Base-by-base conservation (phyloP, 1,140 invertebrate species). In the Aphelenchoides fujianensis region DNA sequence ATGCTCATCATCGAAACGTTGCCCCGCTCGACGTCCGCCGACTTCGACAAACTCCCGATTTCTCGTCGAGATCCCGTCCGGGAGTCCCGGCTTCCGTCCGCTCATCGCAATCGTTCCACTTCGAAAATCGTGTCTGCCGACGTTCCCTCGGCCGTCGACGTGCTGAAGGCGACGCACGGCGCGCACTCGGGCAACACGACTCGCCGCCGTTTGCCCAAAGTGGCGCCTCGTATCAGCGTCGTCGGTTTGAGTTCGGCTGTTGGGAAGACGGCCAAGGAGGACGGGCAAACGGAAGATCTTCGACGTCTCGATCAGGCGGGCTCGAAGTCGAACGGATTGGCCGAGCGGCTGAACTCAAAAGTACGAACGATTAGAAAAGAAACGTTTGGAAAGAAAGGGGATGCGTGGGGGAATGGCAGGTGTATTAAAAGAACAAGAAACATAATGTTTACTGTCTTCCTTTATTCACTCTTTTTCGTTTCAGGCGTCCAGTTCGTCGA, bases 1-100 rank as follows among this genome's bases (percentile, higher is more conserved):
- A 59, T 66, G 63, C 59, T 69, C n/a, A 31, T 69, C 19, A 67
- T 69, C n/a, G 68, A 69, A 68, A 69, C 27, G 32, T 68, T 68
- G 59, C 68, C 68, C 69, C 68, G 61, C 34, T 69, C 68, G 19
- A 28, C 68, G 37, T 66, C 63, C 2, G n/a, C 34, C 12, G 63
- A 66, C 27, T 66, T 66, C 1, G 36, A 12, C 1, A 66, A 66
- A 37, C 36, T 36, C 27, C 63, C 63, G 36, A 19, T 66, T 66
- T 12, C 16, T 16, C 63, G 63, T 16, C 41, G 41, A 12, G 41
- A 48, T 48, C 41, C 41, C 41, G 41, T 23, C 23, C 41, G 41
- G 12, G 41, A 12, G 23, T 48, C 41, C 12, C 41, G 41, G 12
- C 12, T 48, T 48, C 41, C 41, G 23, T 48, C 41, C 12, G 23